Evolutionary conservation across 2,888 invertebrate genomes (phyloP).

Genomic region (Eilema caniola): DNA sequence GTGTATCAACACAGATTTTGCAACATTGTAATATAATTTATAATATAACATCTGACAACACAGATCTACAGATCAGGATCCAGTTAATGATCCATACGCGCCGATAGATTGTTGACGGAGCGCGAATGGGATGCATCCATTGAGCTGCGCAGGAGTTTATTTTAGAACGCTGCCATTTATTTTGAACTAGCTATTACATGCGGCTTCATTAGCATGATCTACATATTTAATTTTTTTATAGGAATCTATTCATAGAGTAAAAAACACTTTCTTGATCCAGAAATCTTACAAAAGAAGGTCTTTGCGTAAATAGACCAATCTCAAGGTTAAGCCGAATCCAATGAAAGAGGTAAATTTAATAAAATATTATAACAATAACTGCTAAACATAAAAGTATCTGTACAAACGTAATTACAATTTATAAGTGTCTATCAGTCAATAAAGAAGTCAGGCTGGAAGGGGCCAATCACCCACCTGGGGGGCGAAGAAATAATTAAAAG

Average conservation of each 20-base stretch:
- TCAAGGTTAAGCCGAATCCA: neutral
- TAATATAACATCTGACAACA: conserved; percentile 25
- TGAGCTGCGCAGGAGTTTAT: conserved; percentile 43
- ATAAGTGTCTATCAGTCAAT: conserved; percentile 66
- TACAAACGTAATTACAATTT: conserved; percentile 65
- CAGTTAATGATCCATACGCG: conserved; percentile 44
- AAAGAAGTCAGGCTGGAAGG: conserved; percentile 60
- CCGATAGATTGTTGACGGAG: conserved; percentile 55
- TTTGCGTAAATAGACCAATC: neutral
- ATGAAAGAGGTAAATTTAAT: neutral
- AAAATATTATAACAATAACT: neutral
- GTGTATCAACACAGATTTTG: conserved; percentile 11
- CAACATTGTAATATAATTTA: conserved; percentile 34
- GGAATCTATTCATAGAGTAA: neutral
- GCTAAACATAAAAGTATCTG: conserved; percentile 1
- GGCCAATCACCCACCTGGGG: conserved; percentile 73
- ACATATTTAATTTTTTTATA: neutral
- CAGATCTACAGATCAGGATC: conserved; percentile 43
- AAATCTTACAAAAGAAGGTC: neutral
- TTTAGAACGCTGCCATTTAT: conserved; percentile 55
- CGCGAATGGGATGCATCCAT: conserved; percentile 52
- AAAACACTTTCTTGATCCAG: neutral
- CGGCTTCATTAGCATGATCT: neutral
- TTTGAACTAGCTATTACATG: conserved; percentile 8
- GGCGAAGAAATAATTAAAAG: conserved; percentile 84